Conservation (phyloP, 2,797 vertebrate genomes). For the Zalophus californianus region DNA sequence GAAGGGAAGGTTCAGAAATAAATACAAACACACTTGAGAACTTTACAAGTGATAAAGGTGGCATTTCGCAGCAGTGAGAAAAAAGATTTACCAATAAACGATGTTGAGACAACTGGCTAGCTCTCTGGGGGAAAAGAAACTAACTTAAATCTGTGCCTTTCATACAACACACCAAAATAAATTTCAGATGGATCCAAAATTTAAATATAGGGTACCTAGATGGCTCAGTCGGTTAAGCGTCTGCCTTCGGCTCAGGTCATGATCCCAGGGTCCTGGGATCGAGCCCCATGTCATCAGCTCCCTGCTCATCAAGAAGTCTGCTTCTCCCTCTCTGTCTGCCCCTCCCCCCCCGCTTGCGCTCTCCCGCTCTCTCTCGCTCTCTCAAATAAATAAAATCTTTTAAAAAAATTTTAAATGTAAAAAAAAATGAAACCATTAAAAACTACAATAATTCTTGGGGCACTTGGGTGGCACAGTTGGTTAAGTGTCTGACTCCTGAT, state of each 20-base stretch:
- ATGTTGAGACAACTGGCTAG: constrained; percentile 2
- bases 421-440: constrained; percentile 15
- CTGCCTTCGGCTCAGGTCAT: neutral
- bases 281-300: neutral
- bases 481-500: too few species aligned
- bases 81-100: constrained; percentile 43
- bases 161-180: neutral
- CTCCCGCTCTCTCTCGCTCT: neutral
- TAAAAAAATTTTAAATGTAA: neutral
- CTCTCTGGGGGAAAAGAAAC: constrained; percentile 1
- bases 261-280: neutral
- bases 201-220: neutral
- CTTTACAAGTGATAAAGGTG: neutral
- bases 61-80: constrained; percentile 17
- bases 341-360: too few species aligned
- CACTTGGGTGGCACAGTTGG: too few species aligned
- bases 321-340: neutral
- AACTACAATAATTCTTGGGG: too few species aligned
- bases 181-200: constrained; percentile 34
- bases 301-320: neutral
- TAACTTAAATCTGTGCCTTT: constrained; percentile 26
- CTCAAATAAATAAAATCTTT: neutral
- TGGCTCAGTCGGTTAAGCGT: neutral
- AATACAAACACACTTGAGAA: neutral
- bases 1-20: neutral